phyloP scores from a whole-genome alignment of 2,888 invertebrate genomes.

The Xanthia icteritia region DNA sequence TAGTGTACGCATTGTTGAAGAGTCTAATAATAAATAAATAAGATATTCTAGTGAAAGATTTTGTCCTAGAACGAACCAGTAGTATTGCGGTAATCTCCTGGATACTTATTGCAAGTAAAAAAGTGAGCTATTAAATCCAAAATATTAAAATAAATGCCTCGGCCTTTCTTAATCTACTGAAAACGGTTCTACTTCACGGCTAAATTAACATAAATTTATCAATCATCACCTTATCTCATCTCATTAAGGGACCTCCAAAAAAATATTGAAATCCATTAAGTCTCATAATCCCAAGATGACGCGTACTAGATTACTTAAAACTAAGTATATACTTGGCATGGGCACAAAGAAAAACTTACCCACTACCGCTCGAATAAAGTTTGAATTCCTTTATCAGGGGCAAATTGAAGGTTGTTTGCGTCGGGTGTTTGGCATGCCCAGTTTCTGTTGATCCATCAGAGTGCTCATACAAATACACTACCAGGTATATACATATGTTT shows the following conservation, averaged over 20 bases:
- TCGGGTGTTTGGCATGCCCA: slow-evolving; percentile 56
- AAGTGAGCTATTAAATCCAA: too few species aligned
- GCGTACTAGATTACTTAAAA: slow-evolving; percentile 56
- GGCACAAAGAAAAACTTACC: not conserved
- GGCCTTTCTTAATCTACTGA: not conserved
- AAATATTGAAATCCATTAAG: slow-evolving; percentile 59
- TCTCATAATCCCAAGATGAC: slow-evolving; percentile 66
- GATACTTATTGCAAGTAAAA: not conserved
- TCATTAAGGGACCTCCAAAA: slow-evolving; percentile 63
- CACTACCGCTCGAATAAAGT: slow-evolving; percentile 33
- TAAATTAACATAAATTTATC: slow-evolving; percentile 13
- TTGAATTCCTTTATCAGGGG: slow-evolving; percentile 59
- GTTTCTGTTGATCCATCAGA: slow-evolving; percentile 60
- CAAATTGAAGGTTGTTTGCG: slow-evolving; percentile 40
- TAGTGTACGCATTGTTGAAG: too few species aligned
- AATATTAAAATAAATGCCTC: not conserved
- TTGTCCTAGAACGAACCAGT: not conserved
- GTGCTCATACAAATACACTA: slow-evolving; percentile 30
- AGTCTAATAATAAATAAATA: not conserved
- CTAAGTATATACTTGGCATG: slow-evolving; percentile 7
- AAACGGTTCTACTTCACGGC: not conserved
- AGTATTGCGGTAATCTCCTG: not conserved
- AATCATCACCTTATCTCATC: slow-evolving; percentile 56
- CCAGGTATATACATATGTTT: not conserved
- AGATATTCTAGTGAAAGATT: not conserved